Conservation (phyloP, 64 coral and sea anemone genomes). For the Porites lutea region DNA sequence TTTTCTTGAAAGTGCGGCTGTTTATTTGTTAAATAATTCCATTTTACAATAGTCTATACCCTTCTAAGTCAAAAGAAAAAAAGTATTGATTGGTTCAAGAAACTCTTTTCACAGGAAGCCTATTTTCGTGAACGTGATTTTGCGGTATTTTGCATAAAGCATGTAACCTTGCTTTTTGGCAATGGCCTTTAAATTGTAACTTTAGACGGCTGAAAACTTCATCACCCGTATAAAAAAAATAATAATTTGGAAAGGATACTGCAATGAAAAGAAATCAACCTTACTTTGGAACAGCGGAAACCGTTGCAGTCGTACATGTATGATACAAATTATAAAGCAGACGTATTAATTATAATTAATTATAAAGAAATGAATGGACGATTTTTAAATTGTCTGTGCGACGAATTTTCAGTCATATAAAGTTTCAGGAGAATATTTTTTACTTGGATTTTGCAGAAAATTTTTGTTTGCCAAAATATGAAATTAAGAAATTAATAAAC, state of each 20-base stretch:
- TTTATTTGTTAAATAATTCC: neutral
- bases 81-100: neutral
- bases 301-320: neutral
- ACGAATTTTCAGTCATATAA: conserved; percentile 13
- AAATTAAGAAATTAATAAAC: conserved; percentile 17
- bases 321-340: neutral
- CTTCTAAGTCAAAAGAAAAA: conserved; percentile 3
- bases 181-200: neutral
- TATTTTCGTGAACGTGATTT: neutral
- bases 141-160: neutral
- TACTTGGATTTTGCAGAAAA: conserved; percentile 9
- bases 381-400: conserved; percentile 16
- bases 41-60: neutral
- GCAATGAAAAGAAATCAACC: too few species aligned
- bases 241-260: neutral
- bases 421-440: conserved; percentile 8
- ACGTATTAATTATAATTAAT: neutral
- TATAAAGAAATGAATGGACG: conserved; percentile 2
- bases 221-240: neutral
- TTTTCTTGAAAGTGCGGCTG: too few species aligned
- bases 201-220: neutral
- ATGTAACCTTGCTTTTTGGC: neutral
- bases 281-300: too few species aligned
- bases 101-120: too few species aligned
- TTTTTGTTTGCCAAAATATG: neutral